phyloP scores from a whole-genome alignment of 2,113 vertebrate genomes.

The Potamarius usumacintae region DNA sequence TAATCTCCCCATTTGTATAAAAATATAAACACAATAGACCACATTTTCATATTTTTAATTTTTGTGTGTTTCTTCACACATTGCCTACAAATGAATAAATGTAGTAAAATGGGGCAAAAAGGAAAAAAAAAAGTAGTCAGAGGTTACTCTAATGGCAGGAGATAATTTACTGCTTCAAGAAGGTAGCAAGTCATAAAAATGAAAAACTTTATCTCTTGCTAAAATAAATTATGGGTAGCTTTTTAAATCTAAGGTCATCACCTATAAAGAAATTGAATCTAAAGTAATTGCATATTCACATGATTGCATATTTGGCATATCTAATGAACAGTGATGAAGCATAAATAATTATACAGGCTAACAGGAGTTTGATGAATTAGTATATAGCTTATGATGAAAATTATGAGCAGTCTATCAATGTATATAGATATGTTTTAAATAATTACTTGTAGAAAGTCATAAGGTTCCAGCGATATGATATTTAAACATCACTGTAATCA shows the following conservation, averaged over 20 bases:
- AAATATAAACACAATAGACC: neutral
- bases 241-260: neutral
- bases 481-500: constrained; percentile 5
- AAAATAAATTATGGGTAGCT: constrained; percentile 12
- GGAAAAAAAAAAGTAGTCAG: neutral
- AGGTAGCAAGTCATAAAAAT: neutral
- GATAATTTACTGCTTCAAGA: neutral
- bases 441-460: neutral
- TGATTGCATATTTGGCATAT: constrained; percentile 31
- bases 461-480: constrained; percentile 16
- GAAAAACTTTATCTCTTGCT: neutral
- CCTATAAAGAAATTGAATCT: constrained; percentile 22
- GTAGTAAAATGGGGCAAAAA: neutral
- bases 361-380: constrained; percentile 13
- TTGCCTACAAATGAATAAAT: neutral
- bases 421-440: neutral
- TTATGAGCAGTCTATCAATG: neutral
- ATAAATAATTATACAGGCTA: neutral
- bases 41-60: neutral
- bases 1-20: neutral
- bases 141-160: neutral
- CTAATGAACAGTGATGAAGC: constrained; percentile 40
- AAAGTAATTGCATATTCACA: constrained; percentile 6
- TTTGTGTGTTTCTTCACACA: neutral
- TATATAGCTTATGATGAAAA: neutral